Conservation (phyloP, 2,888 invertebrate species). For the Eupithecia exiguata region DNA sequence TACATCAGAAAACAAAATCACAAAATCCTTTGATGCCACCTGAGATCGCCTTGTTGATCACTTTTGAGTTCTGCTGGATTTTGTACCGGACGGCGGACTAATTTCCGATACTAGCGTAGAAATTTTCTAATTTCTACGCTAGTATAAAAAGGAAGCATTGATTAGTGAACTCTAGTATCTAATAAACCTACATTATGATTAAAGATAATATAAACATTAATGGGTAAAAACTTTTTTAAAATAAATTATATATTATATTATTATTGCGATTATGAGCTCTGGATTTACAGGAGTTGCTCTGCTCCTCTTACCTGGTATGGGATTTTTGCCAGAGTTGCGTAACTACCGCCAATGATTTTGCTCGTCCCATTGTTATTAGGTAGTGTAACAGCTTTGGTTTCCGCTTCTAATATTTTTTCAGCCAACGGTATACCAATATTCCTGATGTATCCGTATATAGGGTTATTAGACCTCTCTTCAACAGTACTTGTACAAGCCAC, state of each 20-base stretch:
- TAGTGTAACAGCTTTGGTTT: slow-evolving; percentile 28
- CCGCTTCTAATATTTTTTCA: slow-evolving; percentile 31
- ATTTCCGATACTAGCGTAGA: too few species aligned
- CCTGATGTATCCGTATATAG: slow-evolving; percentile 25
- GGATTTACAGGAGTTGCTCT: neutral
- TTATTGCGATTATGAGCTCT: neutral
- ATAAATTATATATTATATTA: too few species aligned
- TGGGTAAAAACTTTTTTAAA: too few species aligned
- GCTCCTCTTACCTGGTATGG: slow-evolving; percentile 7
- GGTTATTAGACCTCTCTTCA: neutral
- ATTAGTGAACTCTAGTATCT: too few species aligned
- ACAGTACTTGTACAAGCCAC: slow-evolving; percentile 21
- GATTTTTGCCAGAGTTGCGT: slow-evolving; percentile 6
- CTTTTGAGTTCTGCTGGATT: neutral
- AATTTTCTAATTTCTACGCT: too few species aligned
- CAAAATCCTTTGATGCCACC: neutral
- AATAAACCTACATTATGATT: too few species aligned
- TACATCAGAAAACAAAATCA: neutral
- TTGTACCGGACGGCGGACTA: too few species aligned
- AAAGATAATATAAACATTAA: too few species aligned
- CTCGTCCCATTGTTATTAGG: neutral
- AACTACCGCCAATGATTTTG: slow-evolving; percentile 13
- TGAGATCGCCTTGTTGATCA: neutral
- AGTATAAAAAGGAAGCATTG: too few species aligned
- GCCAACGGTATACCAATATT: slow-evolving; percentile 32